phyloP scores from a whole-genome alignment of 2,797 vertebrate genomes.

The Eremophila alpestris region DNA sequence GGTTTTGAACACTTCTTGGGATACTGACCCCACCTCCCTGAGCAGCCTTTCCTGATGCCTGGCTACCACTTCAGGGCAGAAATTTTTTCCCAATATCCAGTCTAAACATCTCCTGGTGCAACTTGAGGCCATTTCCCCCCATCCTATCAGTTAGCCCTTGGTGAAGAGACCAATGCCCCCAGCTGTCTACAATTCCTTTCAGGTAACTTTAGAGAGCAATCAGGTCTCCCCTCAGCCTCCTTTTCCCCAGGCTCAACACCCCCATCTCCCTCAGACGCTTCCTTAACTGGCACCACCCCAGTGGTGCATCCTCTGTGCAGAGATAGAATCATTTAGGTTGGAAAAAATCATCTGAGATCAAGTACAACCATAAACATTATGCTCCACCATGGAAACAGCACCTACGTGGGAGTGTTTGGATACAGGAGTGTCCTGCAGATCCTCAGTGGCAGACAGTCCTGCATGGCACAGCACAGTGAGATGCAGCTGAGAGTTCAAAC shows the following conservation, averaged over 20 bases:
- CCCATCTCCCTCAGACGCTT: not conserved
- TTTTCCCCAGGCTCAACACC: not conserved
- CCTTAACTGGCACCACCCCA: not conserved
- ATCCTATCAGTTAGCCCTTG: not conserved
- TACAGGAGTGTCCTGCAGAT: not conserved
- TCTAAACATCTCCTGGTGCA: accelerated
- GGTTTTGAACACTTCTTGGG: not conserved
- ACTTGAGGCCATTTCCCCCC: not conserved
- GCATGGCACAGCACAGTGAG: too few relatives aligned
- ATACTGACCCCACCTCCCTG: not conserved
- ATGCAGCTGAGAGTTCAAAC: not conserved
- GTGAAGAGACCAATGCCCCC: not conserved
- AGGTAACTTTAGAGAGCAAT: too few relatives aligned
- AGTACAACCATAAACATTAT: accelerated
- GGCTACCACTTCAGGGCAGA: not conserved
- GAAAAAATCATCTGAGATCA: not conserved
- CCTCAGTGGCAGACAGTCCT: not conserved
- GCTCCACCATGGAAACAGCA: not conserved
- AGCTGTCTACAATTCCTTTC: not conserved
- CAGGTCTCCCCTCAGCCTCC: not conserved
- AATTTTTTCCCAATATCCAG: not conserved
- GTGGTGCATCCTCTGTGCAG: not conserved
- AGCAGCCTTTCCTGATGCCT: not conserved
- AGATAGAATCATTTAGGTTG: not conserved
- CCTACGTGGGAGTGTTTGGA: accelerated